Evolutionary conservation across 2,888 invertebrate species (phyloP).

Genomic region (Cheilosia variabilis): DNA sequence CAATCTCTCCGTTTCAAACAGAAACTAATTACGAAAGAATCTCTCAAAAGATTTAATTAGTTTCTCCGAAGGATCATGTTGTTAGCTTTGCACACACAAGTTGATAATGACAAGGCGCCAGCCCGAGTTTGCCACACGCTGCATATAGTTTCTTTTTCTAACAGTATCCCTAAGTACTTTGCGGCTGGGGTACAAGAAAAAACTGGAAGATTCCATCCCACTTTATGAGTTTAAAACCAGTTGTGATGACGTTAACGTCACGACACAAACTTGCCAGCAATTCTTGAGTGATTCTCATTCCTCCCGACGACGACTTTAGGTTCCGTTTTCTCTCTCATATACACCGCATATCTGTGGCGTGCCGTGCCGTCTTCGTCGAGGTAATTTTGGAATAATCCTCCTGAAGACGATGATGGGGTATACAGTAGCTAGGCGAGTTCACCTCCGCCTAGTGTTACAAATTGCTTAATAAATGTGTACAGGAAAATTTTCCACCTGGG

Average conservation of each 20-base stretch:
- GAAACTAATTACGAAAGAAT: conserved; percentile 76
- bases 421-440: conserved; percentile 14
- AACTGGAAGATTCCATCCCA: conserved; percentile 32
- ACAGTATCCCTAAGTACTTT: conserved; percentile 65
- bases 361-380: conserved; percentile 31
- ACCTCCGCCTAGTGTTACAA: conserved; percentile 66
- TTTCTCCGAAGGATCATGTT: conserved; percentile 73
- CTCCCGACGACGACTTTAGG: conserved; percentile 17
- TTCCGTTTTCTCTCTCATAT: conserved; percentile 24
- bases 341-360: conserved; percentile 33
- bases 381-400: conserved; percentile 62
- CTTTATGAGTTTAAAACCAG: conserved; percentile 63
- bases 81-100: conserved; percentile 73
- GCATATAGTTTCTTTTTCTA: conserved; percentile 30
- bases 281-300: conserved; percentile 44
- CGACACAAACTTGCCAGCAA: conserved; percentile 54
- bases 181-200: conserved; percentile 31
- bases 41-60: conserved; percentile 76
- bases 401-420: conserved; percentile 20
- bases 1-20: conserved; percentile 43
- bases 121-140: conserved; percentile 49
- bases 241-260: conserved; percentile 65
- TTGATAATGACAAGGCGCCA: conserved; percentile 69
- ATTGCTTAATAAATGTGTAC: conserved; percentile 73
- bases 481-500: conserved; percentile 59